Percentiles rank a stretch among this genome's conserved stretches.
Evolutionary conservation across 2,888 invertebrate genomes (phyloP).

Genomic region (Agrochola litura): DNA sequence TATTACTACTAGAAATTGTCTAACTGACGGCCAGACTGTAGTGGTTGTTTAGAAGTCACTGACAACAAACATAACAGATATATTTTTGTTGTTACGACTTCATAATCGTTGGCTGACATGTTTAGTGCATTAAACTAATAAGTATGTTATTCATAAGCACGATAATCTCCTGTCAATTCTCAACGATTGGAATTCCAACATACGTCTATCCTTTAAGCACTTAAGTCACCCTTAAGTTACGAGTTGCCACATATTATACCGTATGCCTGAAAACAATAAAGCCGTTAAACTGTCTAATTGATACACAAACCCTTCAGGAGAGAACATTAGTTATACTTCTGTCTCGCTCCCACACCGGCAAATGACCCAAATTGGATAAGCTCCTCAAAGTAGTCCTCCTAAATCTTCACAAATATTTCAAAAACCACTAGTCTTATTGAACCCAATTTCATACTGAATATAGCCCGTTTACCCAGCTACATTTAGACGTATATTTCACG

Average conservation of each 20-base stretch:
- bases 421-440: constrained; percentile 7
- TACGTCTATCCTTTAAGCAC: constrained; percentile 36
- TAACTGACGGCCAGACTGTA: no score
- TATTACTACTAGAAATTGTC: no score
- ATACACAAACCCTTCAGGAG: constrained; percentile 65
- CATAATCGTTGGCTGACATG: not conserved
- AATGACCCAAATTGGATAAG: constrained; percentile 25
- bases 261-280: constrained; percentile 57
- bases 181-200: constrained; percentile 31
- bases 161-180: constrained; percentile 8
- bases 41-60: not conserved
- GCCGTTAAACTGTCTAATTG: constrained; percentile 64
- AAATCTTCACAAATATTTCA: constrained; percentile 36
- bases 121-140: not conserved
- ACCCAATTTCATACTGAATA: not conserved
- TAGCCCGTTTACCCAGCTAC: not conserved
- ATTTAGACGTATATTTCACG: not conserved
- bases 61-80: not conserved
- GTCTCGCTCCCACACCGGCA: constrained; percentile 65
- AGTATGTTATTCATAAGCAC: not conserved
- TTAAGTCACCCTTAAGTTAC: constrained; percentile 49
- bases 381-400: constrained; percentile 6
- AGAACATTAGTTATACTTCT: constrained; percentile 49
- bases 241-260: constrained; percentile 44
- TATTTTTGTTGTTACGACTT: not conserved